These are phyloP conservation scores for Clupea harengus DNA, from an alignment of 2,113 vertebrate species.

Conservation along the genomic window DNA sequence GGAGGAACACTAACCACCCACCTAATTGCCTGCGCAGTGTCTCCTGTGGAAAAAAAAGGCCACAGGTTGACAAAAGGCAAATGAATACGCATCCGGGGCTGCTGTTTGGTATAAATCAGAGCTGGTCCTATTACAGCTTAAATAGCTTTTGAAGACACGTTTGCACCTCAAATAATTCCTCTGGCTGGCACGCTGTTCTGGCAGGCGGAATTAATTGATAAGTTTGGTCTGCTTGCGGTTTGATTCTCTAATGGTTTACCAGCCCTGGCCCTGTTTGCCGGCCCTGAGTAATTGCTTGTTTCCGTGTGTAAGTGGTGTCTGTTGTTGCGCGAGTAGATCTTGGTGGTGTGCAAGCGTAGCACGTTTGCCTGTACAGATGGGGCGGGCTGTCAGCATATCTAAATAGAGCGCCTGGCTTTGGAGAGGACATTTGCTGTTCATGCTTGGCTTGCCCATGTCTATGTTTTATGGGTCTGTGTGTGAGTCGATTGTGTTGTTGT, in stretches of 20 bases:
- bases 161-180: slow-evolving; percentile 51
- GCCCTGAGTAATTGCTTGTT: slow-evolving; percentile 58
- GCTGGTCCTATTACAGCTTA: slow-evolving; percentile 54
- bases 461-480: not conserved
- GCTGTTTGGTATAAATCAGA: slow-evolving; percentile 57
- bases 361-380: not conserved
- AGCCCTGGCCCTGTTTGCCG: slow-evolving; percentile 42
- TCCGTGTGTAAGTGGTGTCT: slow-evolving; percentile 40
- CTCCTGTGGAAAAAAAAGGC: slow-evolving; percentile 50
- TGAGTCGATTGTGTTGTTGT: slow-evolving; percentile 7
- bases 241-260: slow-evolving; percentile 45
- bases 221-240: slow-evolving; percentile 64
- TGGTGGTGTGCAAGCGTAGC: not conserved
- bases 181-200: slow-evolving; percentile 33
- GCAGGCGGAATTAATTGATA: slow-evolving; percentile 63
- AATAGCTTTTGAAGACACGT: slow-evolving; percentile 56
- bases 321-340: slow-evolving; percentile 14
- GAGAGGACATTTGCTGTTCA: not conserved
- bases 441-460: not conserved
- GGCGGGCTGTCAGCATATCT: slow-evolving; percentile 3
- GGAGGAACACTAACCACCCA: slow-evolving; percentile 44
- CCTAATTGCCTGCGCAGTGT: slow-evolving; percentile 47
- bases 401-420: not conserved
- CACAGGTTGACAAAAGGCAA: slow-evolving; percentile 47
- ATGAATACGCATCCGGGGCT: slow-evolving; percentile 41